Evolutionary conservation across 2,113 vertebrate species (phyloP), one percentile per base, ranked within the genome.

Genomic region (Tylochromis polylepis): DNA sequence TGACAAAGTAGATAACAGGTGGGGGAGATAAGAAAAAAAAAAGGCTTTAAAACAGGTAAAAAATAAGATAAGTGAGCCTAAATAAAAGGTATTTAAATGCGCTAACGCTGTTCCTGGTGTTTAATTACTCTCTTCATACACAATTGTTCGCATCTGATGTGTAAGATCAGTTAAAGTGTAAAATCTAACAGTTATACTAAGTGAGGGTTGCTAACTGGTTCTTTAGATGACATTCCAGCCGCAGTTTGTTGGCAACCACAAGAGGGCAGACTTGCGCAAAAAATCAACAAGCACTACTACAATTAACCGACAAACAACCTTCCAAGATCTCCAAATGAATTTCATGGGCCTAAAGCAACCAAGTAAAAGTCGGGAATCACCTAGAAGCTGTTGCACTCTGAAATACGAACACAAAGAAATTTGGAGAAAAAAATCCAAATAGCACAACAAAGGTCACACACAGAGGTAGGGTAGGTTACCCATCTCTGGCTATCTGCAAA

Each of bases 241-340:
- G 36, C 18, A 55, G 18, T 51, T n/a, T 20, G 27, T 38, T 34
- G 16, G 2, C 9, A 56, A 77, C 83, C 93, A 91, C 88, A 12
- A 89, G 95, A 59, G 87, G 93, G 92, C 88, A 83, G 56, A 6
- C 24, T 81, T 58, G 55, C 2, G 67, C 41, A 87, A 89, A 4
- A 82, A 84, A 93, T 84, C 9, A 3, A 3, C 18, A 57, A 65
- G 11, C 3, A 55, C 34, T 22, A n/a, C 6, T 36, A 27, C 15
- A 20, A 36, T 75, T 31, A 1, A 6, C 53, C 18, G 20, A n/a
- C 43, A 8, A 27, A 27, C 0, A 3, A 3, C 24, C 7, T 18
- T 38, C 24, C 53, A 53, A 24, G 9, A 3, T 82, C n/a, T 81
- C 67, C 29, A 58, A 27, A 22, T 16, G 3, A 5, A 1, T 38